Evolutionary conservation across 2,113 vertebrate species (phyloP).

Genomic region (Sardina pilchardus): DNA sequence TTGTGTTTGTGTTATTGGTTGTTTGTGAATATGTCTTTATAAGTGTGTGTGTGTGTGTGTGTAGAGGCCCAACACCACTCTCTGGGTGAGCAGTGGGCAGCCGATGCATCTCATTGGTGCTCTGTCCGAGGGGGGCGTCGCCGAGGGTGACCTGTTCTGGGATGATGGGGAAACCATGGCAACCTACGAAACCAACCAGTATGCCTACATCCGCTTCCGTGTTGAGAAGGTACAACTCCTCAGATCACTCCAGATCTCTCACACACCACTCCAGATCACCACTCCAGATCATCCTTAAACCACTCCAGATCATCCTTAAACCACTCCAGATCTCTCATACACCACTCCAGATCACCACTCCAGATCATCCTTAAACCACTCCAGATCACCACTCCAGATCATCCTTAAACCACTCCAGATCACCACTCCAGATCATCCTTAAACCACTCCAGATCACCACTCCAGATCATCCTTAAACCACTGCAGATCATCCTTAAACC

Average conservation of each 20-base stretch:
- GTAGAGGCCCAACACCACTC: constrained; percentile 77
- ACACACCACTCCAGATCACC: background rate
- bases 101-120: constrained; percentile 73
- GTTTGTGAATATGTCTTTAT: background rate
- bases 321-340: too few species aligned
- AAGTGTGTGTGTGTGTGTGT: constrained; percentile 26
- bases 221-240: constrained; percentile 69
- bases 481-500: too few species aligned
- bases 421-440: too few species aligned
- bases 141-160: constrained; percentile 84
- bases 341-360: background rate
- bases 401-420: background rate
- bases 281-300: too few species aligned
- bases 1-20: background rate
- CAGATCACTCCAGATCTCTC: background rate
- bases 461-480: too few species aligned
- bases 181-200: constrained; percentile 74
- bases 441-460: too few species aligned
- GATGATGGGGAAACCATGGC: constrained; percentile 81
- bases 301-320: background rate
- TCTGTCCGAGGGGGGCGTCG: constrained; percentile 64
- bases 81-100: constrained; percentile 72
- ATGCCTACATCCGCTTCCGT: constrained; percentile 77
- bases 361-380: background rate
- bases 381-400: background rate